phyloP scores from a whole-genome alignment of 2,113 vertebrate genomes.

The Prietella phreatophila region DNA sequence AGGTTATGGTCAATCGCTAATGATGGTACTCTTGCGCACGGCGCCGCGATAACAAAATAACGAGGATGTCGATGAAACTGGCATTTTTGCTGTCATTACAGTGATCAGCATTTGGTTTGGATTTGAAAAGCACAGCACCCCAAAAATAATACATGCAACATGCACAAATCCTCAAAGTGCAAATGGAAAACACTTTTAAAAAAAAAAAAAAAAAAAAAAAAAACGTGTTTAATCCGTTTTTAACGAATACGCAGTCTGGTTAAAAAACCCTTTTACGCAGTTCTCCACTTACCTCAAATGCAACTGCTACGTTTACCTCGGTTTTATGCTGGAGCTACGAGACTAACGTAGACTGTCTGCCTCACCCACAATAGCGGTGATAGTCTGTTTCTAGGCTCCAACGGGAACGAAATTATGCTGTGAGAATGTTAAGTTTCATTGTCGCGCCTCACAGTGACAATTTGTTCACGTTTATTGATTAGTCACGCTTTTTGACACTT shows the following conservation, averaged over 20 bases:
- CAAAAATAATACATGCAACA: slow-evolving; percentile 45
- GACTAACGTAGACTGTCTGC: background rate
- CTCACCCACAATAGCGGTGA: background rate
- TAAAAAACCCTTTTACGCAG: background rate
- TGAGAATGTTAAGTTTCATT: too few relatives aligned
- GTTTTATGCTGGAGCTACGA: background rate
- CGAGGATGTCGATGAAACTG: slow-evolving; percentile 20
- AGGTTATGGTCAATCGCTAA: background rate
- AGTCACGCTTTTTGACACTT: background rate
- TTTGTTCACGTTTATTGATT: background rate
- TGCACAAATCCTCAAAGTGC: slow-evolving; percentile 36
- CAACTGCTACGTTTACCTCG: background rate
- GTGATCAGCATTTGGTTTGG: slow-evolving; percentile 26
- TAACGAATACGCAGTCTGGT: too few relatives aligned
- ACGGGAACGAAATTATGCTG: background rate
- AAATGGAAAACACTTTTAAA: background rate
- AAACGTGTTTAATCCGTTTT: too few relatives aligned
- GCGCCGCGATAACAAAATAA: background rate
- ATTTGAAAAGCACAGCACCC: slow-evolving; percentile 45
- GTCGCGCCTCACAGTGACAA: background rate
- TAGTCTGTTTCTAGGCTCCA: background rate
- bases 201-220: too few relatives aligned
- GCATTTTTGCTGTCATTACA: slow-evolving; percentile 43
- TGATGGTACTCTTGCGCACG: background rate
- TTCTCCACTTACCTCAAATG: slow-evolving; percentile 1